phyloP scores from a whole-genome alignment of 2,888 invertebrate genomes.

The Exephanes ischioxanthus region DNA sequence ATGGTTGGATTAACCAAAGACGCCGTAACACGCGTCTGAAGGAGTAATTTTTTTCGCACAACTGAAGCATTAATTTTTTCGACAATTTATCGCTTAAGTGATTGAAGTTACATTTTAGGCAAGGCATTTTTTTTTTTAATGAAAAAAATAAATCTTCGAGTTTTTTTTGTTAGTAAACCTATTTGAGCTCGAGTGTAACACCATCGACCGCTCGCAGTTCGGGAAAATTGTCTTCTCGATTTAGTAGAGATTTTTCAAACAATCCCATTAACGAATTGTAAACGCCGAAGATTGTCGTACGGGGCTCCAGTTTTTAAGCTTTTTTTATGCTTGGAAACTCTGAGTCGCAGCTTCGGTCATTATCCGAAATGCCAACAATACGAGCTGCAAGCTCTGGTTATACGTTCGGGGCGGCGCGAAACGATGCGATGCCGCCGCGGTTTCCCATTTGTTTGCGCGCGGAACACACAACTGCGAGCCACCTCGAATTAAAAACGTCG shows the following conservation, averaged over 20 bases:
- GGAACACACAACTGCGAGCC: slow-evolving; percentile 11
- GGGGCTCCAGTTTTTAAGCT: no score
- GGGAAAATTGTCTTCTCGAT: no score
- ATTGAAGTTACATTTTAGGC: neutral
- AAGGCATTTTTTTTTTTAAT: neutral
- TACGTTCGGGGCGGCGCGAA: neutral
- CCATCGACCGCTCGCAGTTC: no score
- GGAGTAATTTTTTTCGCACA: no score
- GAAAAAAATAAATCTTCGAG: no score
- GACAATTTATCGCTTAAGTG: neutral
- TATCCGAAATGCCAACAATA: slow-evolving; percentile 19
- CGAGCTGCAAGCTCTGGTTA: slow-evolving; percentile 7
- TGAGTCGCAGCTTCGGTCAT: neutral
- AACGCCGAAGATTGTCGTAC: no score
- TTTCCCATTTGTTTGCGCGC: slow-evolving; percentile 7
- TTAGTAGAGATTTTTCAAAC: no score
- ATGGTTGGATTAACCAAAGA: no score
- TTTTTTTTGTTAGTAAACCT: no score
- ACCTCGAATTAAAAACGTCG: slow-evolving; percentile 59
- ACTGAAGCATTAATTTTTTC: neutral
- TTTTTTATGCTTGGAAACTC: neutral
- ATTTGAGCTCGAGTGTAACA: no score
- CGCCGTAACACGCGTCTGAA: neutral
- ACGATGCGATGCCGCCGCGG: neutral
- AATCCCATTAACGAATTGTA: no score